Base-by-base conservation (phyloP, 2,888 invertebrate species). In the Leptopilina drosophilae region DNA sequence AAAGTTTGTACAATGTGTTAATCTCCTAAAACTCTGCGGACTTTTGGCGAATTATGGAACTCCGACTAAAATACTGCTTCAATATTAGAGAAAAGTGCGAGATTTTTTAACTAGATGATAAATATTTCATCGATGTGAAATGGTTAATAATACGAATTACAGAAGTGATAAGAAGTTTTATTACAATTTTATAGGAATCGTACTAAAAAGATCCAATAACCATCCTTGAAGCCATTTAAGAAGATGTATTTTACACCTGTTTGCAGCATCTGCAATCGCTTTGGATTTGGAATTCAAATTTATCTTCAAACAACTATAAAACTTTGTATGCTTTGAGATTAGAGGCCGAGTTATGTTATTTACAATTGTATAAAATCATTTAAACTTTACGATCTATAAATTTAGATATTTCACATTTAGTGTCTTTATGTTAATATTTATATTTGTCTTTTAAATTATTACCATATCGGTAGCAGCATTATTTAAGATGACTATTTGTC, bases 231-330 rank as follows among this genome's bases (percentile, higher is more conserved):
- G n/a, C 20, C 62, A 20, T 62, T 62, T 62, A 62, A 20, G 62
- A 62, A 62, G 62, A 65, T 65, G 14, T 40, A n/a, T 40, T 65
- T n/a, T n/a, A 65, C 65, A 65, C 65, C 40, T 65, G 42, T 65
- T 65, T 65, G 40, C 26, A 33, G 40, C n/a, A 33, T 65, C 42
- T 40, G 65, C 33, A 65, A 65, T 40, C 65, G 40, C n/a, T 65
- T 65, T 40, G 12, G 40, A 65, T 65, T 65, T 65, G 65, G 40
- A 65, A 40, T 65, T 65, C 40, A 65, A 65, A 65, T 65, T 65
- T 65, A 33, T 33, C 65, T 26, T 33, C 65, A 65, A 65, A 65
- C 40, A 65, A 40, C 65, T 12, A 40, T 65, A 65, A 65, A 65
- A 33, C 40, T 65, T 65, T 33, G 65, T 65, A 65, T 26, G 65